Evolutionary conservation across 2,888 invertebrate genomes (phyloP), one percentile per base, ranked within the genome.

Genomic region (Ophion obscuratus): DNA sequence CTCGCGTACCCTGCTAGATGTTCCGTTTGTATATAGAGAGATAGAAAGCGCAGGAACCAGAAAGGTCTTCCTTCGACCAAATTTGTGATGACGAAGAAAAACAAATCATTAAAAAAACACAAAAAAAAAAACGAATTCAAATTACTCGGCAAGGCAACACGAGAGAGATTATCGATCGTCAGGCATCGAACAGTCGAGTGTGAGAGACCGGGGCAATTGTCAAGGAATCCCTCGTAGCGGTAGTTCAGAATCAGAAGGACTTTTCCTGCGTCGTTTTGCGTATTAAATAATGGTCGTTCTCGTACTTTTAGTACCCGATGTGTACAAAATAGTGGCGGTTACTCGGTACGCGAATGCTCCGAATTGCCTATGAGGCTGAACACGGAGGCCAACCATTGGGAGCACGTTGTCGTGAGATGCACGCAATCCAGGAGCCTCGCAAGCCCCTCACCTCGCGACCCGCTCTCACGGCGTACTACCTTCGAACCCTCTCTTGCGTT

Each of bases 361-460:
- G n/a, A 75, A n/a, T 76, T 57, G 81, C 44, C 74, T 67, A 68
- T 10, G 36, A 68, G 40, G 31, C 47, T 36, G 64, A 67, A 44
- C 40, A 66, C 74, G 44, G 57, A 24, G 70, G 75, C 20, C 75
- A 75, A 79, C 62, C 62, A 79, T 53, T 20, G 68, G 24, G 70
- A 67, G 7, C 84, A 64, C 80, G 80, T 71, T 57, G 75, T 71
- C 75, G 59, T 64, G 70, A 71, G 66, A 73, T 81, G 57, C 47
- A 77, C 73, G 80, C 81, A 80, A 71, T 84, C 59, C 81, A 81
- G 67, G 77, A 77, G 73, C 81, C 73, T 81, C 67, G 59, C 67
- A 2, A 47, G 57, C 78, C 73, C 61, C 9, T 40, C 40, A 4
- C 40, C 40, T 40, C 40, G 40, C 40, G 40, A 40, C 40, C 9